phyloP scores from a whole-genome alignment of 2,797 vertebrate species.

The Anguilla megastoma region DNA sequence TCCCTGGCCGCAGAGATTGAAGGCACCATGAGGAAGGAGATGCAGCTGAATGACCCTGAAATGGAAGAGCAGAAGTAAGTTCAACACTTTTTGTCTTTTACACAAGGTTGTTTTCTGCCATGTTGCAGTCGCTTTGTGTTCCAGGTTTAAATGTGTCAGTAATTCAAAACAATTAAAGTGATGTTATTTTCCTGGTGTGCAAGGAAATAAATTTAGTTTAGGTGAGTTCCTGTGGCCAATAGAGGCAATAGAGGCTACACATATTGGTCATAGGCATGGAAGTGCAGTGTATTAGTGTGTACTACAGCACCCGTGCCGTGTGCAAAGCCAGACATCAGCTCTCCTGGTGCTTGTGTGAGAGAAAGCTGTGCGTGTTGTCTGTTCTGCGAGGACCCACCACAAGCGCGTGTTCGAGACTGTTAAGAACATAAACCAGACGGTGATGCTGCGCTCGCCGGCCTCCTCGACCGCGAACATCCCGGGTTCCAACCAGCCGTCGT shows the following conservation, averaged over 20 bases:
- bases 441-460: constrained; percentile 83
- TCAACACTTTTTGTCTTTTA: not conserved
- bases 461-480: constrained; percentile 91
- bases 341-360: not conserved
- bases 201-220: not conserved
- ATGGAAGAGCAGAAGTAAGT: constrained; percentile 84
- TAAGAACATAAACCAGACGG: constrained; percentile 88
- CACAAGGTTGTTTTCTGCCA: not conserved
- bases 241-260: too few relatives aligned
- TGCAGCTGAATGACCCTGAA: constrained; percentile 87
- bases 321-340: not conserved
- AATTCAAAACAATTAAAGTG: not conserved
- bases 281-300: not conserved
- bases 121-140: not conserved
- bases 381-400: constrained; percentile 74
- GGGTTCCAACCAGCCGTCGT: constrained; percentile 92
- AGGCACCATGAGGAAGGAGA: constrained; percentile 94
- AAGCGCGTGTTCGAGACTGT: constrained; percentile 93
- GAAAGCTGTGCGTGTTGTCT: not conserved
- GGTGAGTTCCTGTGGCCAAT: too few relatives aligned
- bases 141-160: not conserved
- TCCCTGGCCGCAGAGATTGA: constrained; percentile 98
- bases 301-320: not conserved
- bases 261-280: not conserved
- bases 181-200: not conserved